Conservation (phyloP, 2,797 vertebrate species). For the Pogonophryne albipinna region DNA sequence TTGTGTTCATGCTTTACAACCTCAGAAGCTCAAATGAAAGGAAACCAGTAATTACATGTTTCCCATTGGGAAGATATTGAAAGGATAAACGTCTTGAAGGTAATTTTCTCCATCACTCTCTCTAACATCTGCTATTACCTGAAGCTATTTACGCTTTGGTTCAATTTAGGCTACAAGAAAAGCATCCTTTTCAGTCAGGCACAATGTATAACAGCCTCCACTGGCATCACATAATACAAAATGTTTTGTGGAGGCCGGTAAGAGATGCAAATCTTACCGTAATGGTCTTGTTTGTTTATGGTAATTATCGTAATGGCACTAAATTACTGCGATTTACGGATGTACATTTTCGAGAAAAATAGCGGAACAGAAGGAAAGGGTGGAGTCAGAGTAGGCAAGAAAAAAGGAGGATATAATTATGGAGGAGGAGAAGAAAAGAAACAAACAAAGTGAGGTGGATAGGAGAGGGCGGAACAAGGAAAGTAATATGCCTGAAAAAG, state of each 20-base stretch:
- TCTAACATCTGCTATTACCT: constrained; percentile 16
- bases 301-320: constrained; percentile 62
- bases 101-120: constrained; percentile 22
- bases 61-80: constrained; percentile 4
- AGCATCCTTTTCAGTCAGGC: constrained; percentile 6
- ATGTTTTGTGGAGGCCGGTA: constrained; percentile 7
- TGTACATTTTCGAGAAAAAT: constrained; percentile 18
- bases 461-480: not conserved
- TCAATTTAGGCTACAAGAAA: constrained; percentile 27
- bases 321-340: constrained; percentile 63
- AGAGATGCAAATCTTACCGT: constrained; percentile 57
- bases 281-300: constrained; percentile 67
- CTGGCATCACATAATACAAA: constrained; percentile 3
- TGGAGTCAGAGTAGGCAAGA: not conserved
- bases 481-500: not conserved
- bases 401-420: not conserved
- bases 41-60: constrained; percentile 1
- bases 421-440: not conserved
- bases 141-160: constrained; percentile 10
- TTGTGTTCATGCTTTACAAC: not conserved
- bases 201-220: constrained; percentile 27
- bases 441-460: not conserved
- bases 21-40: not conserved
- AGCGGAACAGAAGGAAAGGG: not conserved
- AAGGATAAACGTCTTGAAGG: constrained; percentile 15